Evolutionary conservation across 1,140 invertebrate species (phyloP).

Genomic region (Lepidurus packardi): DNA sequence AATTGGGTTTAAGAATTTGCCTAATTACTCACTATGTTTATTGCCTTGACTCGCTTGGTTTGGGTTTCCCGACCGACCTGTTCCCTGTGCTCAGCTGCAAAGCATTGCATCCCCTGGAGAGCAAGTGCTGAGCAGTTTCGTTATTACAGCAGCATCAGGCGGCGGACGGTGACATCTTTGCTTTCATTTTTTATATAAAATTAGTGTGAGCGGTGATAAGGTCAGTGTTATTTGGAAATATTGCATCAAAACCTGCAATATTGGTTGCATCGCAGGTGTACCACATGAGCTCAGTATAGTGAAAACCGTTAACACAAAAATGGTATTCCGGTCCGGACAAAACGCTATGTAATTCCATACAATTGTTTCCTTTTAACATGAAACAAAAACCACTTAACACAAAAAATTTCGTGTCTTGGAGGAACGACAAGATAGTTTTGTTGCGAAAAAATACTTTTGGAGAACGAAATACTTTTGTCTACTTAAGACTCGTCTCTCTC

Average conservation of each 20-base stretch:
- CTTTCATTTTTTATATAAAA: not conserved
- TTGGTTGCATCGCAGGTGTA: not conserved
- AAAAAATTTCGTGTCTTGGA: too few relatives aligned
- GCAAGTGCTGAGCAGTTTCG: slow-evolving; percentile 16
- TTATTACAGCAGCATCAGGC: slow-evolving; percentile 13
- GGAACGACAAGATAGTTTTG: too few relatives aligned
- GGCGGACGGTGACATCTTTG: slow-evolving; percentile 12
- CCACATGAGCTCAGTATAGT: not conserved
- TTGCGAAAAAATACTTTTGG: too few relatives aligned
- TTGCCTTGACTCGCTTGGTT: slow-evolving; percentile 18
- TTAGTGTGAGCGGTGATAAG: not conserved
- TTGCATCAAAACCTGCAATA: not conserved
- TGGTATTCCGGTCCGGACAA: too few relatives aligned
- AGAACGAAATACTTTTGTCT: too few relatives aligned
- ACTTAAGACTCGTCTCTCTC: too few relatives aligned
- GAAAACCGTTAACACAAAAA: too few relatives aligned
- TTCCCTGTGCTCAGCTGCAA: slow-evolving; percentile 7
- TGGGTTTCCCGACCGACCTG: slow-evolving; percentile 12
- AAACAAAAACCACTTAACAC: too few relatives aligned
- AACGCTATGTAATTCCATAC: too few relatives aligned
- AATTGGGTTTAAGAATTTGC: not conserved
- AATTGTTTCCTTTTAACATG: too few relatives aligned
- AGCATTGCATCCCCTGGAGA: slow-evolving; percentile 7
- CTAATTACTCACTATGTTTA: slow-evolving; percentile 11
- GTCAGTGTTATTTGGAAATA: not conserved